Evolutionary conservation across 1,140 invertebrate genomes (phyloP).

Genomic region (Saxidomus purpurata): DNA sequence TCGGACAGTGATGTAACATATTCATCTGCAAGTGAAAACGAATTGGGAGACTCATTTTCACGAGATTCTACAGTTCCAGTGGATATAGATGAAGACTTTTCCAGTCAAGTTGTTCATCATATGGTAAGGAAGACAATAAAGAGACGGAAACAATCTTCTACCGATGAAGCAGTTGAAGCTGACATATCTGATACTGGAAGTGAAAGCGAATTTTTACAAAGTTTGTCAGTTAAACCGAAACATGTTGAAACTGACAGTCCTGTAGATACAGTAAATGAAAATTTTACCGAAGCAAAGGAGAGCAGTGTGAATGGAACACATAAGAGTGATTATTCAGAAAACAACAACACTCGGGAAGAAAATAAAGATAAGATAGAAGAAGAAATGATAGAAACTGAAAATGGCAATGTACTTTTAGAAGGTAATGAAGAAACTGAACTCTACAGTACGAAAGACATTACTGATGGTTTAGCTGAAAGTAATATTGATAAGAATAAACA

Average conservation of each 20-base stretch:
- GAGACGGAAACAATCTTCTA: conserved; percentile 52
- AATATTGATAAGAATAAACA: not conserved
- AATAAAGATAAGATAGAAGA: not conserved
- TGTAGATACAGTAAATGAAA: not conserved
- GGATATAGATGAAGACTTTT: conserved; percentile 4
- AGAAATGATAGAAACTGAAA: not conserved
- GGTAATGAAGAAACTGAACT: not conserved
- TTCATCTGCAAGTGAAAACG: conserved; percentile 6
- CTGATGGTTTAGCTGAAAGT: not conserved
- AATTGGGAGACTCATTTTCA: not conserved
- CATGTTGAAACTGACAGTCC: not conserved
- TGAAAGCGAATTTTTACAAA: conserved; percentile 33
- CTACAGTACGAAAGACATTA: not conserved
- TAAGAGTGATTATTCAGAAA: not conserved
- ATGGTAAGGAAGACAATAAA: conserved; percentile 34
- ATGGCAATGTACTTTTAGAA: not conserved
- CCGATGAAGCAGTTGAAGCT: conserved; percentile 2
- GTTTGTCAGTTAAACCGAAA: not conserved
- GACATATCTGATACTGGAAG: conserved; percentile 33
- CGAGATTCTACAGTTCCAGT: not conserved
- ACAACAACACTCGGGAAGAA: not conserved
- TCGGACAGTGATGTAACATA: conserved; percentile 32
- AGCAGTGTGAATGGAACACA: not conserved
- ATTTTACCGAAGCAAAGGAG: not conserved
- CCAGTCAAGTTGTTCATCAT: conserved; percentile 16